Base-by-base conservation (phyloP, 2,888 invertebrate genomes). In the Lordiphosa fenestrarum region DNA sequence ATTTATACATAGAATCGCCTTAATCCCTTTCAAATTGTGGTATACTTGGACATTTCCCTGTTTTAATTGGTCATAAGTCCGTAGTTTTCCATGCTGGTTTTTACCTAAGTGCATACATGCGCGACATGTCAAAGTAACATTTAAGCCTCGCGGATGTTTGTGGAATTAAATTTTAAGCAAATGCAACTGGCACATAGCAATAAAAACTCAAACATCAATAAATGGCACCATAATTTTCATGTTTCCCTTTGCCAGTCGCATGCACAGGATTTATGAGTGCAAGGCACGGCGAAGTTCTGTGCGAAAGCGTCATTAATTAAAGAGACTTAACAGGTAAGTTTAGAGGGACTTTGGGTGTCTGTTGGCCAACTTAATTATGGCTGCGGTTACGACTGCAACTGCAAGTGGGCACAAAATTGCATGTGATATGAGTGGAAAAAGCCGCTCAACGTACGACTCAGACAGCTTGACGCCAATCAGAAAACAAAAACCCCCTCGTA, bases 381-480 rank as follows among this genome's bases (percentile, higher is more conserved):
- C 38, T 37, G 38, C 42, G 44, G 49, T 37, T 54, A 60, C 44
- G 30, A 55, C 19, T 40, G 30, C 23, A 49, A 66, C 65, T 68
- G 69, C 57, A 62, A 66, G 73, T 68, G 54, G 57, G 65, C 55
- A 63, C 39, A 56, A 71, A 69, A 69, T 59, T 73, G 66, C 71
- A 73, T 69, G 65, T 48, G 67, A 75, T 49, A 65, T 71, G 71
- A 57, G 60, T 66, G 70, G 73, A 60, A 78, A 30, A 76, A 78
- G 71, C 73, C 71, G 66, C 69, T 71, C 68, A 64, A 50, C 56
- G 52, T 25, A 25, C 48, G 68, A 41, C 71, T 69, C 78, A 76
- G 71, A 84, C 85, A 75, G 80, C 80, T 80, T 80, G 80, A 80
- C 80, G 83, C 76, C 78, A 68, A 81, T 58, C 63, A 52, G 56